phyloP scores from a whole-genome alignment of 2,797 vertebrate genomes.

The Darevskia mixta region DNA sequence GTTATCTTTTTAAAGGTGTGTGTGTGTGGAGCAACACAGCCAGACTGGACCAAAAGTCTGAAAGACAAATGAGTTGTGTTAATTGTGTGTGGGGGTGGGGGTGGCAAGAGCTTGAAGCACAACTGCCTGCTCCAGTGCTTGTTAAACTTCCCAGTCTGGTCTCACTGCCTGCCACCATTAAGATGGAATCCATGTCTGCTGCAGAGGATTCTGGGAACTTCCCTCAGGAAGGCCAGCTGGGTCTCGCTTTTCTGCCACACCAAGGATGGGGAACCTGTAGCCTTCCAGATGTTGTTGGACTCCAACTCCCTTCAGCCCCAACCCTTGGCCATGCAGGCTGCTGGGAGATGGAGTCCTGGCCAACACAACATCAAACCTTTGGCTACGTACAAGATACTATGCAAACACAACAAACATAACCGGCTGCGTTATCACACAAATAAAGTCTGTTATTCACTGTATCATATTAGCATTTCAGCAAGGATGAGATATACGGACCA shows the following conservation, averaged over 20 bases:
- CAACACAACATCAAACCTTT: too few species aligned
- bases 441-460: too few species aligned
- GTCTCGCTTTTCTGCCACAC: neutral
- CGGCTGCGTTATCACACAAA: too few species aligned
- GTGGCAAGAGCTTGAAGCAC: neutral
- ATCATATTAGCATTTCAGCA: too few species aligned
- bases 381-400: too few species aligned
- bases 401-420: too few species aligned
- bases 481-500: rapidly evolving
- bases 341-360: neutral
- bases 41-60: neutral
- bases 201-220: neutral
- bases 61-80: neutral
- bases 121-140: neutral
- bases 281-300: neutral
- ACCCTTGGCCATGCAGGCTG: neutral
- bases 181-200: neutral
- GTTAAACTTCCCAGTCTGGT: neutral
- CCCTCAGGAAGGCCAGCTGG: neutral
- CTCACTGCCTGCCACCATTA: too few species aligned
- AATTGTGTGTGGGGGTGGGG: neutral
- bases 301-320: neutral
- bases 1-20: neutral
- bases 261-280: too few species aligned
- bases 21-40: neutral